Evolutionary conservation across 1,140 invertebrate genomes (phyloP).

Genomic region (Diorhabda sublineata): DNA sequence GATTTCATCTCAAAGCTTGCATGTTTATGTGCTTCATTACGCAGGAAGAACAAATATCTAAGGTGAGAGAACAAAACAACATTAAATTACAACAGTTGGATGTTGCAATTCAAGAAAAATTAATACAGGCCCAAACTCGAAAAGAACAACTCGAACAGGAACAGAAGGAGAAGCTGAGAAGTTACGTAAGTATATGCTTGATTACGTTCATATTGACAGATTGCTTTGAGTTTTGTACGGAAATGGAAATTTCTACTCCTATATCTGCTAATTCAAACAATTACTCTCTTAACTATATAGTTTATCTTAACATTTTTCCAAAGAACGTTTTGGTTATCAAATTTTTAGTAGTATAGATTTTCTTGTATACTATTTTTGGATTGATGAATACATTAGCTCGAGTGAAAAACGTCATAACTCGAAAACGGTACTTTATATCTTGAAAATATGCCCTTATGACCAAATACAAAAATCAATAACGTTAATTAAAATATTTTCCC

Average conservation of each 20-base stretch:
- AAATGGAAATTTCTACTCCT: neutral
- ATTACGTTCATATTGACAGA: neutral
- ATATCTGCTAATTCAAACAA: too few species aligned
- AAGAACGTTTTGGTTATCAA: too few species aligned
- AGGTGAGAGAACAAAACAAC: constrained; percentile 60
- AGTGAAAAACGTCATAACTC: too few species aligned
- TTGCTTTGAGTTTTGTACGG: neutral
- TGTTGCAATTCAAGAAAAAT: constrained; percentile 66
- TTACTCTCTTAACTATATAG: too few species aligned
- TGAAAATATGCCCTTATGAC: too few species aligned
- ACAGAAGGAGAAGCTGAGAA: constrained; percentile 69
- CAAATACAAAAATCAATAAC: too few species aligned
- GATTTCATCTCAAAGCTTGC: constrained; percentile 21
- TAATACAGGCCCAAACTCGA: constrained; percentile 65
- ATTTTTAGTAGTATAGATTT: too few species aligned
- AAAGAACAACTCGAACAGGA: constrained; percentile 66
- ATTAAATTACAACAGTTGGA: constrained; percentile 64
- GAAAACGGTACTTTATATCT: too few species aligned
- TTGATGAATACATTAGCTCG: too few species aligned
- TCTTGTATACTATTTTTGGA: too few species aligned
- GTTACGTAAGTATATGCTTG: constrained; percentile 60
- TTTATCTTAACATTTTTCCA: too few species aligned
- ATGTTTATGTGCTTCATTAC: constrained; percentile 35
- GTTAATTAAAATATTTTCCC: too few species aligned
- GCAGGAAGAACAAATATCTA: constrained; percentile 66